These are phyloP conservation scores for Endotricha flammealis DNA, from an alignment of 2,888 invertebrate species.

Conservation along the genomic window DNA sequence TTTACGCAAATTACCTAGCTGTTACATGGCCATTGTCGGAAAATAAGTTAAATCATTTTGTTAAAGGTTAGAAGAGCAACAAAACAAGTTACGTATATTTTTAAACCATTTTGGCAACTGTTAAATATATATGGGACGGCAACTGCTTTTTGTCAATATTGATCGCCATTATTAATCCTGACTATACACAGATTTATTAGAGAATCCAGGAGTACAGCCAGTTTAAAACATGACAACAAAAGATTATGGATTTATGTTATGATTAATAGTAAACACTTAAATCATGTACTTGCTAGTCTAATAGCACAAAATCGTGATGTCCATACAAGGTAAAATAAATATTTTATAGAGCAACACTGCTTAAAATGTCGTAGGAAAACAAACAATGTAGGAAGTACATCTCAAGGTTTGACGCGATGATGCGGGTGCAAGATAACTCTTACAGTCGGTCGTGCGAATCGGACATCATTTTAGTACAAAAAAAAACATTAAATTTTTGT, in stretches of 20 bases:
- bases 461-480: too few relatives aligned
- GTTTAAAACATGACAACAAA: too few relatives aligned
- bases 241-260: too few relatives aligned
- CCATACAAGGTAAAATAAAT: not conserved
- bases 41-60: not conserved
- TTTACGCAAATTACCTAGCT: not conserved
- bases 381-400: constrained; percentile 40
- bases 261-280: too few relatives aligned
- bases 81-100: not conserved
- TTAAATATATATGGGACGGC: too few relatives aligned
- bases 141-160: too few relatives aligned
- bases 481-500: too few relatives aligned
- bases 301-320: not conserved
- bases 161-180: too few relatives aligned
- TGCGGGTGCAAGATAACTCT: constrained; percentile 43
- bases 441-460: constrained; percentile 28
- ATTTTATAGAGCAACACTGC: not conserved
- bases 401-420: constrained; percentile 40
- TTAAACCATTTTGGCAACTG: too few relatives aligned
- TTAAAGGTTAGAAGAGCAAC: not conserved
- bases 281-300: not conserved
- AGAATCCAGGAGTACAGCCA: too few relatives aligned
- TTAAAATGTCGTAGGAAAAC: constrained; percentile 8
- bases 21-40: not conserved
- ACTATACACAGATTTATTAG: too few relatives aligned